Evolutionary conservation across 35 echinoderm and acorn worm genomes (phyloP).

Genomic region (Lytechinus pictus): DNA sequence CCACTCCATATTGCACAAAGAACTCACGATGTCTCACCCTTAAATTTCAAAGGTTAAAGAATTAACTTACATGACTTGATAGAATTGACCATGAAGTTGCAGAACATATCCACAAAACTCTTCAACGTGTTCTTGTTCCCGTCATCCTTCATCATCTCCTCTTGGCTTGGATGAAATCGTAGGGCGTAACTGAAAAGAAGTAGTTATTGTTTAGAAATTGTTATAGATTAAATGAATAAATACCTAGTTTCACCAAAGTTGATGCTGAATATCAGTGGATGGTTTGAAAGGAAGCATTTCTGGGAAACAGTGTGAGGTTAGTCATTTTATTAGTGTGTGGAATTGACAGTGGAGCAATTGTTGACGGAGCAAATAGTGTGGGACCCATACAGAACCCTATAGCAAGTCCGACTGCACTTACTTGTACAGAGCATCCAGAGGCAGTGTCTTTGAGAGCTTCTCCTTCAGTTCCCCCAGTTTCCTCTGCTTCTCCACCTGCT

Average conservation of each 20-base stretch:
- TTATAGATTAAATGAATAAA: no score
- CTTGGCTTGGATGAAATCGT: constrained; percentile 53
- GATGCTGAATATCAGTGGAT: no score
- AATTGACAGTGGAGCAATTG: no score
- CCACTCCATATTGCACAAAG: no score
- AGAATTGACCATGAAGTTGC: constrained; percentile 79
- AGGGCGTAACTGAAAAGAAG: constrained; percentile 62
- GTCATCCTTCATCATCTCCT: constrained; percentile 64
- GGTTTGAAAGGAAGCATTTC: no score
- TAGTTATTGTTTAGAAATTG: not conserved
- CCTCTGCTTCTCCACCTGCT: constrained; percentile 58
- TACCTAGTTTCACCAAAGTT: no score
- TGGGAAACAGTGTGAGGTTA: no score
- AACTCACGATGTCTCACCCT: no score
- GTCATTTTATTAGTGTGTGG: no score
- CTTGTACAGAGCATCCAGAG: constrained; percentile 58
- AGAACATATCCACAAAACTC: constrained; percentile 83
- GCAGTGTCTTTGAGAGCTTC: constrained; percentile 36
- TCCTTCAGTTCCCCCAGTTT: constrained; percentile 69
- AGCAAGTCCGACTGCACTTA: not conserved
- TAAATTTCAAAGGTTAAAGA: not conserved
- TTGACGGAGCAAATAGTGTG: no score
- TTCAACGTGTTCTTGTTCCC: constrained; percentile 64
- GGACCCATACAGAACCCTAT: no score
- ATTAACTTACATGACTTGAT: constrained; percentile 65